A percentile compares a stretch with the other conserved stretches of the same genome.
Evolutionary conservation across 2,113 vertebrate genomes (phyloP).

Genomic region (Noctilio leporinus): DNA sequence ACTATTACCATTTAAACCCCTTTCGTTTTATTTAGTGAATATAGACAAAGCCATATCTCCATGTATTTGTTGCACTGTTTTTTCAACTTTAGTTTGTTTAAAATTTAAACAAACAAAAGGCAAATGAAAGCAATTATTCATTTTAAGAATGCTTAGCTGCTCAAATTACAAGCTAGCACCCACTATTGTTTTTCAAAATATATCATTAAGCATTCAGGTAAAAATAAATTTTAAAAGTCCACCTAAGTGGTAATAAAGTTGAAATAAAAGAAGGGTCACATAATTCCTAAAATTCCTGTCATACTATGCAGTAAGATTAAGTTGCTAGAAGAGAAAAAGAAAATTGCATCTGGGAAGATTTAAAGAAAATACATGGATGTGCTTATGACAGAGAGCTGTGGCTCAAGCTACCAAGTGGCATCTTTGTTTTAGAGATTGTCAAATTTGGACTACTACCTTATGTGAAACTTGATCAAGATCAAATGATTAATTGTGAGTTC

Average conservation of each 20-base stretch:
- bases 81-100: constrained; percentile 11
- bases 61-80: not conserved
- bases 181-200: not conserved
- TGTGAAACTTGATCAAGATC: not conserved
- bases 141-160: not conserved
- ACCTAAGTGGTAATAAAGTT: not conserved
- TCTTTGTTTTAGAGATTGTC: not conserved
- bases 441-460: not conserved
- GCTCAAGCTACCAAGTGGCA: not conserved
- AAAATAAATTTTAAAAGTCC: not conserved
- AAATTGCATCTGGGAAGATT: not conserved
- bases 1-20: not conserved
- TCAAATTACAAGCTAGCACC: not conserved
- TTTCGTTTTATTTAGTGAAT: not conserved
- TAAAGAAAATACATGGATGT: not conserved
- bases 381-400: not conserved
- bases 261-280: not conserved
- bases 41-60: not conserved
- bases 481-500: not conserved
- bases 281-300: not conserved
- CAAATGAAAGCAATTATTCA: not conserved
- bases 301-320: not conserved
- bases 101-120: constrained; percentile 8
- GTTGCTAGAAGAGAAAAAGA: not conserved
- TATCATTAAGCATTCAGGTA: not conserved